These are phyloP conservation scores for Cryptotermes secundus DNA, from an alignment of 1,140 invertebrate genomes.

Conservation along the genomic window DNA sequence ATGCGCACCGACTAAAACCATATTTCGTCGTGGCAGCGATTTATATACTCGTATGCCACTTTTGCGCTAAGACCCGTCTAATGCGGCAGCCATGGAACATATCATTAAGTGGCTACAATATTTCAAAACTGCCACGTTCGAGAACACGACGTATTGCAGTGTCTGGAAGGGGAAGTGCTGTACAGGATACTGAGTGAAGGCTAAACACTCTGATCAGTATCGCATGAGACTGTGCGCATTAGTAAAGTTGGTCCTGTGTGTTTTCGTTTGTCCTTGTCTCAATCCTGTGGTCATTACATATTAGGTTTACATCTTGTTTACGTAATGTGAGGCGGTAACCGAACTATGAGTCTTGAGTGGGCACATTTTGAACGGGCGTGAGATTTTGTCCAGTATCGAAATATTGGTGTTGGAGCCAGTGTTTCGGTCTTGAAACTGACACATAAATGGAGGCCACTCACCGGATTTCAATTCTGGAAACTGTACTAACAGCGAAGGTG, in stretches of 20 bases:
- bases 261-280: not conserved
- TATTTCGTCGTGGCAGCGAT: no score
- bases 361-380: no score
- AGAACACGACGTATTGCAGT: not conserved
- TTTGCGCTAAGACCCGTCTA: not conserved
- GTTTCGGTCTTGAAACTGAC: no score
- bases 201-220: not conserved
- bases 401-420: no score
- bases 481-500: no score
- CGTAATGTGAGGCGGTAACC: no score
- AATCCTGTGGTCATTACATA: not conserved
- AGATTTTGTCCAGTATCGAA: no score
- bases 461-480: no score
- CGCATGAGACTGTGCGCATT: not conserved
- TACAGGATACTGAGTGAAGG: not conserved
- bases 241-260: not conserved
- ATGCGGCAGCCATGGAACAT: not conserved
- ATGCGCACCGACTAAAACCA: no score
- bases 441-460: no score
- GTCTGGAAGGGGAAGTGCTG: not conserved
- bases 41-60: not conserved
- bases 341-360: no score
- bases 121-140: slow-evolving; percentile 3
- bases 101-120: not conserved
- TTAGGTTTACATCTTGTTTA: no score